Percentiles rank a stretch among this genome's conserved stretches.
These are phyloP conservation scores for Spea bombifrons DNA, from an alignment of 2,113 vertebrate genomes.

Conservation along the genomic window DNA sequence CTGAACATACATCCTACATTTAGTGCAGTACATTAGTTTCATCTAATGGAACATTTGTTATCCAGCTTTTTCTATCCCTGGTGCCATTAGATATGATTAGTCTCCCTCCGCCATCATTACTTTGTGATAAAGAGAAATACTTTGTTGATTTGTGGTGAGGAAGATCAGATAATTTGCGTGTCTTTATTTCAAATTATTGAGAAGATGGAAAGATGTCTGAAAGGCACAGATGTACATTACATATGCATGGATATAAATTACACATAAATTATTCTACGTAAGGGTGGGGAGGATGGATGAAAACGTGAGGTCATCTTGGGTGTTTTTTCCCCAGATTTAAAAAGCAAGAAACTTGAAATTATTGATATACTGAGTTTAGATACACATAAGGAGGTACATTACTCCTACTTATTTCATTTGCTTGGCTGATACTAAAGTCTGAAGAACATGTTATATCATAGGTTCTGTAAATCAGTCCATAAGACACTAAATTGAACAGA, in stretches of 20 bases:
- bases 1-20: slow-evolving; percentile 51
- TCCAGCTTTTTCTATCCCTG: slow-evolving; percentile 45
- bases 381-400: too few relatives aligned
- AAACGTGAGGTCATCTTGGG: slow-evolving; percentile 15
- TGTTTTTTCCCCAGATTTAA: background rate
- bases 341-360: too few relatives aligned
- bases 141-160: slow-evolving; percentile 57
- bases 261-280: slow-evolving; percentile 35
- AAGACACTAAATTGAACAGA: too few relatives aligned
- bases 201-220: slow-evolving; percentile 32
- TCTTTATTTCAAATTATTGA: slow-evolving; percentile 49
- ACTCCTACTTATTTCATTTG: too few relatives aligned
- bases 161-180: slow-evolving; percentile 43
- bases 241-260: slow-evolving; percentile 39
- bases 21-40: slow-evolving; percentile 48
- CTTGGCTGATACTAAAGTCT: too few relatives aligned
- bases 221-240: slow-evolving; percentile 40
- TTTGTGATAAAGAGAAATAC: slow-evolving; percentile 47
- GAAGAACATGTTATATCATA: too few relatives aligned
- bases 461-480: too few relatives aligned
- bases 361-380: too few relatives aligned
- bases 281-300: slow-evolving; percentile 5
- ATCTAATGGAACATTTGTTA: slow-evolving; percentile 55
- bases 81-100: slow-evolving; percentile 47
- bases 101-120: slow-evolving; percentile 51